Conservation (phyloP, 2,797 vertebrate species). For the Pipistrellus kuhlii region DNA sequence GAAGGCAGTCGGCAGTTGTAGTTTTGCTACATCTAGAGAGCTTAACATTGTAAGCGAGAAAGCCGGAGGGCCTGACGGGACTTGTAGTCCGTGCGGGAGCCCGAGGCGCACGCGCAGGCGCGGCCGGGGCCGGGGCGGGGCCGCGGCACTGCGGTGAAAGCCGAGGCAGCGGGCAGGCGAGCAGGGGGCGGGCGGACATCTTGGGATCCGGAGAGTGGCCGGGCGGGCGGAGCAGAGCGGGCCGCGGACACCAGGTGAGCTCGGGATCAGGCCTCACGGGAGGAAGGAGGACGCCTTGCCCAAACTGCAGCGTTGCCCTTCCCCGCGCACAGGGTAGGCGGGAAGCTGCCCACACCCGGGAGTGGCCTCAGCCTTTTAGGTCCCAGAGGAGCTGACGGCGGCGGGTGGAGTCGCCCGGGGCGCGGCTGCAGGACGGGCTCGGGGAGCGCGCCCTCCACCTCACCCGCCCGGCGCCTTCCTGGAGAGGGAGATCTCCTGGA, state of each 20-base stretch:
- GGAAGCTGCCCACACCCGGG: constrained; percentile 58
- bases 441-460: constrained; percentile 30
- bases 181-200: constrained; percentile 85
- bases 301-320: not conserved
- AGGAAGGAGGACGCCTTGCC: not conserved
- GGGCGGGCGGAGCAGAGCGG: constrained; percentile 10
- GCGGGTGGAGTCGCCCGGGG: constrained; percentile 68
- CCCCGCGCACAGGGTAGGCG: not conserved
- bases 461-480: not conserved
- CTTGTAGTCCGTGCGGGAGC: constrained; percentile 60
- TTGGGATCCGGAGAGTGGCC: constrained; percentile 80
- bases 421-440: constrained; percentile 48
- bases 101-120: constrained; percentile 80
- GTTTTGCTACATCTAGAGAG: not conserved
- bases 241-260: constrained; percentile 75
- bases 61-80: constrained; percentile 54
- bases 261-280: accelerated
- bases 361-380: constrained; percentile 43
- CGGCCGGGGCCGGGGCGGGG: constrained; percentile 58
- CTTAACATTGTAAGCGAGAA: not conserved
- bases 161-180: constrained; percentile 75
- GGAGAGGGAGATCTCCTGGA: not conserved
- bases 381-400: constrained; percentile 57
- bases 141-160: constrained; percentile 85
- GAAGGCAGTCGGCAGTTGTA: constrained; percentile 63